Base-by-base conservation (phyloP, 2,113 vertebrate species). In the Malurus elegans region DNA sequence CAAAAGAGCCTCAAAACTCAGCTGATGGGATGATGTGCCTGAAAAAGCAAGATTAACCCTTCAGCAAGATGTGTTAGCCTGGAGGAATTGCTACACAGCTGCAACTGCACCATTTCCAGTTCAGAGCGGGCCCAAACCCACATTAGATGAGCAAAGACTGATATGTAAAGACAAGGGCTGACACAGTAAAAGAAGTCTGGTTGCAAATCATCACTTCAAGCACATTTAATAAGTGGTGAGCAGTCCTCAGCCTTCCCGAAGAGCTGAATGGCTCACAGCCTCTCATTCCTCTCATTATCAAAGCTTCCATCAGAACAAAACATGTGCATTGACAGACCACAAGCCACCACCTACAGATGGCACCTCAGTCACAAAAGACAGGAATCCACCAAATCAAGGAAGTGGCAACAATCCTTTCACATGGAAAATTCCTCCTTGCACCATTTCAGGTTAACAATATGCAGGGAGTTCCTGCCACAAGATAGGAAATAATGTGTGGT, bases 401-500 rank as follows among this genome's bases (percentile, higher is more conserved):
- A 67, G 40, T 12, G n/a, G 36, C 23, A 82, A 42, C 18, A 47
- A 20, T 17, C 34, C 40, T 79, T 86, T 38, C 20, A 57, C 18
- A 6, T 7, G 17, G 20, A 5, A 47, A 38, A 51, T 50, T 60
- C 51, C 26, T 80, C 36, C 2, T 6, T 32, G 48, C 6, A n/a
- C 10, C 14, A 24, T 89, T 86, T 84, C 73, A 62, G 28, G 36
- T 34, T 20, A 32, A 28, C 20, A 70, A 17, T 19, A 42, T 36
- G 48, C 17, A 44, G 34, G 45, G 56, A 60, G 7, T 12, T 60
- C 34, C 48, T 29, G 14, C 21, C 53, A 36, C 12, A 69, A 64
- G 26, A 66, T 10, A 29, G 42, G 26, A 88, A 73, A 29, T 0
- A 2, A 2, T 0, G 2, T 1, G 6, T 42, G 32, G 9, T 32